A percentile compares a stretch with the other conserved stretches of the same genome.
phyloP scores from a whole-genome alignment of 2,113 vertebrate species.

The Phalacrocorax aristotelis region DNA sequence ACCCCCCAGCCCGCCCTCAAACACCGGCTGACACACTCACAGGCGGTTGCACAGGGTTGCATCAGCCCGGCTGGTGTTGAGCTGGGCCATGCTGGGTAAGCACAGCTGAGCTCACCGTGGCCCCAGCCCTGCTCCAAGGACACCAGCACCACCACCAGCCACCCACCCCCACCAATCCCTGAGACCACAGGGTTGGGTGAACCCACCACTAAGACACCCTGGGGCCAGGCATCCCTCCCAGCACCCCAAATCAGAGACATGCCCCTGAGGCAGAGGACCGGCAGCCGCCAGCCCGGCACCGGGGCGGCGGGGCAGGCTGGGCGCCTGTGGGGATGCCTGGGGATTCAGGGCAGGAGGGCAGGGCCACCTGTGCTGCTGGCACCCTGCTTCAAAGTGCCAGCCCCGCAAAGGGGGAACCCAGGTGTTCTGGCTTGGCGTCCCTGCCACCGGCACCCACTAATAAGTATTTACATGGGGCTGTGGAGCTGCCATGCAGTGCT shows the following conservation, averaged over 20 bases:
- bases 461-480: not conserved
- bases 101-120: not conserved
- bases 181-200: not conserved
- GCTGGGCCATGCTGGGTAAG: not conserved
- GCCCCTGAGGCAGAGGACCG: not conserved
- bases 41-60: not conserved
- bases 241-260: not conserved
- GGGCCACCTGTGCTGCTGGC: not conserved
- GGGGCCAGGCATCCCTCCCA: not conserved
- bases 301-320: not conserved
- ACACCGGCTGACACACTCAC: not conserved
- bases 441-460: not conserved
- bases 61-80: not conserved
- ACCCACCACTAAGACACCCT: not conserved
- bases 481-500: not conserved
- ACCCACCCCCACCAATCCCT: too few species aligned
- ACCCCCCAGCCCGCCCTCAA: not conserved
- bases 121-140: not conserved
- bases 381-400: not conserved
- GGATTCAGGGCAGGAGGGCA: not conserved
- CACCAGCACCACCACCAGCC: not conserved
- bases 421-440: not conserved
- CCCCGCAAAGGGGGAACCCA: not conserved
- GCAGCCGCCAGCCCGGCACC: constrained; percentile 16
- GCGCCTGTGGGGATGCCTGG: not conserved